A percentile compares a stretch with the other conserved stretches of the same genome.
phyloP scores from a whole-genome alignment of 2,797 vertebrate species.

The Gadopsis bispinosus region DNA sequence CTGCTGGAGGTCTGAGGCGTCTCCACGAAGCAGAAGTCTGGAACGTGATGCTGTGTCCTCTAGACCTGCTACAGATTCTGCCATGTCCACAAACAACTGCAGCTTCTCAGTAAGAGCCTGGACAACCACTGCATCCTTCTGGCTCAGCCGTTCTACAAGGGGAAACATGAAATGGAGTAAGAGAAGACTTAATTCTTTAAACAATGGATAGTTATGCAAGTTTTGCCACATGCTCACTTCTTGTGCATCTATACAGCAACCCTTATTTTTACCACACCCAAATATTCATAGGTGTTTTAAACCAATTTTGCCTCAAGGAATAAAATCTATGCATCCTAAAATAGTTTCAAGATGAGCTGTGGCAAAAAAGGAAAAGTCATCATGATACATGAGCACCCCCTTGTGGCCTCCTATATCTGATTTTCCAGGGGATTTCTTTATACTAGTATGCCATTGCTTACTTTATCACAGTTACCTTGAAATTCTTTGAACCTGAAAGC shows the following conservation, averaged over 20 bases:
- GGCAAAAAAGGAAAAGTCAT: background rate
- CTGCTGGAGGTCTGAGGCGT: slow-evolving; percentile 88
- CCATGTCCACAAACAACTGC: slow-evolving; percentile 92
- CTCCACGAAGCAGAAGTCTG: slow-evolving; percentile 87
- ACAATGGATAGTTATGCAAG: background rate
- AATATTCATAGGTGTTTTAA: background rate
- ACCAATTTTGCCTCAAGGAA: background rate
- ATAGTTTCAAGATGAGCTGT: slow-evolving; percentile 6
- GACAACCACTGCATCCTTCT: slow-evolving; percentile 88
- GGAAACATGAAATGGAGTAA: background rate
- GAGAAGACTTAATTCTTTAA: background rate
- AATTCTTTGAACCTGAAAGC: slow-evolving; percentile 88
- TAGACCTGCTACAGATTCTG: slow-evolving; percentile 84
- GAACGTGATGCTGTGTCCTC: slow-evolving; percentile 81
- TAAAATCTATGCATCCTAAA: background rate
- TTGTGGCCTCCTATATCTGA: slow-evolving; percentile 45
- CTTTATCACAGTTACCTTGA: slow-evolving; percentile 86
- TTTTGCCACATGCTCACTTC: background rate
- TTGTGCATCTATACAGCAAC: background rate
- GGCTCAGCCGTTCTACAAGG: slow-evolving; percentile 86
- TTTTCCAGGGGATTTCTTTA: background rate
- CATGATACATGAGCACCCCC: slow-evolving; percentile 49
- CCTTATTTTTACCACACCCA: background rate
- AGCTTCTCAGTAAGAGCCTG: slow-evolving; percentile 92
- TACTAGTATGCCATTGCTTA: background rate